These are phyloP conservation scores for Sebastes iracundus DNA, from an alignment of 2,797 vertebrate genomes.

Conservation along the genomic window DNA sequence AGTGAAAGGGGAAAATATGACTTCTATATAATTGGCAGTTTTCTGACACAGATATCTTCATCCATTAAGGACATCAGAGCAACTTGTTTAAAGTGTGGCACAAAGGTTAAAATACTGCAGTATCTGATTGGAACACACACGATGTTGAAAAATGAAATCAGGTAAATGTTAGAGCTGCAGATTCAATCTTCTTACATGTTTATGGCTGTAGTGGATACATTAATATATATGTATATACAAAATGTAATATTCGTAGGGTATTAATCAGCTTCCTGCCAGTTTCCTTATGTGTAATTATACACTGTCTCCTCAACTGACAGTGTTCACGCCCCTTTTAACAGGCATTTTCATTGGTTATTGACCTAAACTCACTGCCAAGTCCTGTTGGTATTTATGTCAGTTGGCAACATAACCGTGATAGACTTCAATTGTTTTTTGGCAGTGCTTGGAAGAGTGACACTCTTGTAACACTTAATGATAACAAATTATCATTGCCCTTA, in stretches of 20 bases:
- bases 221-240: not conserved
- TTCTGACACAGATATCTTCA: no score
- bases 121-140: not conserved
- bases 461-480: not conserved
- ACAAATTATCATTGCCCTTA: not conserved
- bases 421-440: constrained; percentile 18
- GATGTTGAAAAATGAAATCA: not conserved
- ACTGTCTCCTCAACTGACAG: not conserved
- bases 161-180: not conserved
- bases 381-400: constrained; percentile 12
- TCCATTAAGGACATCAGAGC: no score
- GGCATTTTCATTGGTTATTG: constrained; percentile 11
- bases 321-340: not conserved
- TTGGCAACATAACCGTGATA: constrained; percentile 19
- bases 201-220: not conserved
- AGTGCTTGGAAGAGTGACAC: not conserved
- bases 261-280: not conserved
- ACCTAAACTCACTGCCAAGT: constrained; percentile 28
- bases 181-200: not conserved
- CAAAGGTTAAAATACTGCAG: not conserved
- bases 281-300: not conserved
- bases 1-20: not conserved
- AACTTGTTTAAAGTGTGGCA: no score
- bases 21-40: no score
- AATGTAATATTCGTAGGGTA: not conserved